phyloP scores from a whole-genome alignment of 2,113 vertebrate species.

The Perca fluviatilis region DNA sequence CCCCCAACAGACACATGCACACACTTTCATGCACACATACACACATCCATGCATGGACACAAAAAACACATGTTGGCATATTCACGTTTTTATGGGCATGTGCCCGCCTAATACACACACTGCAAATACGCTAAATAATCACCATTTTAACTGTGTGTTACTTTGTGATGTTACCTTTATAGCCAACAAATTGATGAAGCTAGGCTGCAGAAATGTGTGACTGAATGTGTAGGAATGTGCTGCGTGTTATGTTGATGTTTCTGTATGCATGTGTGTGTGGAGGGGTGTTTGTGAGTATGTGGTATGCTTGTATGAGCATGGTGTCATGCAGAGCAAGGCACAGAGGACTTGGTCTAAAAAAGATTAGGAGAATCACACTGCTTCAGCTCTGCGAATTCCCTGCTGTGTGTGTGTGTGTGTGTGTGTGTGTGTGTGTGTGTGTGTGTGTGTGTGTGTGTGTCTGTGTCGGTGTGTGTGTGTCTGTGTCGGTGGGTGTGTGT shows the following conservation, averaged over 20 bases:
- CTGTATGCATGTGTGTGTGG: slow-evolving; percentile 19
- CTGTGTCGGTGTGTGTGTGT: not conserved
- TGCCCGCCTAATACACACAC: slow-evolving; percentile 23
- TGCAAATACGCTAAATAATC: slow-evolving; percentile 46
- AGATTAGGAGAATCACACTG: slow-evolving; percentile 55
- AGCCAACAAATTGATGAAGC: slow-evolving; percentile 53
- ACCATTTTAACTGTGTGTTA: slow-evolving; percentile 47
- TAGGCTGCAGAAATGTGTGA: slow-evolving; percentile 17
- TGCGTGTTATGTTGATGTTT: slow-evolving; percentile 3
- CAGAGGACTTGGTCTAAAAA: slow-evolving; percentile 42
- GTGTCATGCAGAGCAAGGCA: slow-evolving; percentile 58
- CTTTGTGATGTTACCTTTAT: slow-evolving; percentile 35
- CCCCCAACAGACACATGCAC: slow-evolving; percentile 72
- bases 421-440: slow-evolving; percentile 4
- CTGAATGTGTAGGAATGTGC: slow-evolving; percentile 21
- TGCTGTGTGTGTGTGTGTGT: slow-evolving; percentile 43
- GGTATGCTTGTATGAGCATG: slow-evolving; percentile 3
- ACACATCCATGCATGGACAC: slow-evolving; percentile 31
- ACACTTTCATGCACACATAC: slow-evolving; percentile 31
- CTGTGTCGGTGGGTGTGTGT: slow-evolving; percentile 12
- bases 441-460: slow-evolving; percentile 14
- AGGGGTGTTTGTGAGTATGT: slow-evolving; percentile 1
- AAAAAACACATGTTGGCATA: slow-evolving; percentile 13
- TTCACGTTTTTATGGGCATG: slow-evolving; percentile 35
- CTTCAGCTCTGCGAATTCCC: slow-evolving; percentile 44